These are phyloP conservation scores for Campylorhamphus procurvoides DNA, from an alignment of 2,113 vertebrate species.

Conservation along the genomic window DNA sequence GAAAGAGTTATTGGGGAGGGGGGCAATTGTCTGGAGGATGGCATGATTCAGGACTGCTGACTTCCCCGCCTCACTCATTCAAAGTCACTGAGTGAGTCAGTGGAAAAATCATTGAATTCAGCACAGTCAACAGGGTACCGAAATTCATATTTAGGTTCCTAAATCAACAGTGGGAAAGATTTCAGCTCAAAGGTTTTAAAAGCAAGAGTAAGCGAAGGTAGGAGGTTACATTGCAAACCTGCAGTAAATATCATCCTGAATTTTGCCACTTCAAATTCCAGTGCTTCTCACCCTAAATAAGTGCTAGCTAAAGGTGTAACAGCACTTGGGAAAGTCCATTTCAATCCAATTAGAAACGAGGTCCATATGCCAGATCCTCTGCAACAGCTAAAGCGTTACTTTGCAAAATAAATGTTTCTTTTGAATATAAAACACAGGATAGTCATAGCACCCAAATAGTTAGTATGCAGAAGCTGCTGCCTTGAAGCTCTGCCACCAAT, in stretches of 20 bases:
- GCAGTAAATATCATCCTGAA: neutral
- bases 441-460: neutral
- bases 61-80: conserved; percentile 37
- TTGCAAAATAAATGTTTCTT: neutral
- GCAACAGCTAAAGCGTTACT: neutral
- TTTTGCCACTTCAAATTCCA: neutral
- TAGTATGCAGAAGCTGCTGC: conserved; percentile 17
- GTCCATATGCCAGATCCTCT: neutral
- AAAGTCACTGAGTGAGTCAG: conserved; percentile 54
- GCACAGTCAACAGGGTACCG: neutral
- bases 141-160: neutral
- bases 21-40: conserved; percentile 26
- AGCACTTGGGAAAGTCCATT: neutral
- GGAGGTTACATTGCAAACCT: neutral
- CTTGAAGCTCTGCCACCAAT: conserved; percentile 36
- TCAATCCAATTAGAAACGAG: neutral
- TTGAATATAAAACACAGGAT: neutral
- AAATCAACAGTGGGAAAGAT: neutral
- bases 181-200: neutral
- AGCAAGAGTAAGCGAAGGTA: neutral
- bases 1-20: neutral
- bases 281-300: neutral
- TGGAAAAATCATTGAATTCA: conserved; percentile 40
- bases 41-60: conserved; percentile 46
- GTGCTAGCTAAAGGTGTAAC: neutral